Evolutionary conservation across 2,888 invertebrate genomes (phyloP).

Genomic region (Labia minor): DNA sequence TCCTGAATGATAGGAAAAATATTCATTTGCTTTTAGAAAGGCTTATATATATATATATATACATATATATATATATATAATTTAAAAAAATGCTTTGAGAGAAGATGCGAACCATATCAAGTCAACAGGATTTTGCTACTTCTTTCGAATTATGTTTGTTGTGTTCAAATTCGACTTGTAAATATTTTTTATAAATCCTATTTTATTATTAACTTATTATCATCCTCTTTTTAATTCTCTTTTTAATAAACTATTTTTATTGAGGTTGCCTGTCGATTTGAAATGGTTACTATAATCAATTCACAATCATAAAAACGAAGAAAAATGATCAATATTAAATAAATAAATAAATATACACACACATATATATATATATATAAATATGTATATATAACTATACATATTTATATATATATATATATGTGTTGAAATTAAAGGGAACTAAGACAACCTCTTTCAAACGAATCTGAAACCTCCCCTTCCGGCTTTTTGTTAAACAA

Average conservation of each 20-base stretch:
- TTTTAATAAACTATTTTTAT: neutral
- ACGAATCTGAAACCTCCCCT: constrained; percentile 18
- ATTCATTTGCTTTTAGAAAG: neutral
- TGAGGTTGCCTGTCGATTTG: constrained; percentile 7
- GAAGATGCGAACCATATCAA: neutral
- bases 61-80: neutral
- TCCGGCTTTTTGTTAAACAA: constrained; percentile 29
- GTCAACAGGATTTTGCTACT: neutral
- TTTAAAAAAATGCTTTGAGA: neutral
- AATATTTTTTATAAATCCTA: constrained; percentile 13
- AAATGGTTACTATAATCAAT: neutral
- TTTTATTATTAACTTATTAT: neutral
- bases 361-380: no score
- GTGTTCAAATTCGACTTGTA: constrained; percentile 1
- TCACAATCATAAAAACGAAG: no score
- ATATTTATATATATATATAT: no score
- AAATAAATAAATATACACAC: no score
- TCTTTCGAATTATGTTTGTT: neutral
- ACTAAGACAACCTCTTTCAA: constrained; percentile 17
- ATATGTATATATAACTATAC: neutral
- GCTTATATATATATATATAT: neutral
- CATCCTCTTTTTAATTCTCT: constrained; percentile 3
- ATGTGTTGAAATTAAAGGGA: constrained; percentile 19
- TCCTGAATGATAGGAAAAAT: constrained; percentile 6
- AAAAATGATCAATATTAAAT: no score